These are phyloP conservation scores for Schrankia costaestrigalis DNA, from an alignment of 2,888 invertebrate species.

Conservation along the genomic window DNA sequence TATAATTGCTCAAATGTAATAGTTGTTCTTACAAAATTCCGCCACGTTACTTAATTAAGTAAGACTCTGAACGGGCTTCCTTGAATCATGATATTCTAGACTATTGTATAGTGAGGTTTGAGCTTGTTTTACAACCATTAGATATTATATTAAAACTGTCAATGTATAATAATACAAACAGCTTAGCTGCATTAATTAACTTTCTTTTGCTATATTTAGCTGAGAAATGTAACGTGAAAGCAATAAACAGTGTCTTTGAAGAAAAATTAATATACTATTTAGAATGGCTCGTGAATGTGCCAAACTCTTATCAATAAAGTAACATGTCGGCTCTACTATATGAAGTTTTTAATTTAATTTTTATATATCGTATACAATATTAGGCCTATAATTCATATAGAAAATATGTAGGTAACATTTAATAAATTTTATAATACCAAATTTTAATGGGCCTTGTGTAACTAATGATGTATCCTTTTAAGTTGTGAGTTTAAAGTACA, in stretches of 20 bases:
- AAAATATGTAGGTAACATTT: constrained; percentile 21
- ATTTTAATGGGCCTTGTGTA: constrained; percentile 30
- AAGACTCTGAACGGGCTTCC: constrained; percentile 65
- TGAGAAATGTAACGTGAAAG: constrained; percentile 22
- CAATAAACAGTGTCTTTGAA: constrained; percentile 37
- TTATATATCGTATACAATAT: constrained; percentile 26
- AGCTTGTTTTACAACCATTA: constrained; percentile 31
- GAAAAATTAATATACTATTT: constrained; percentile 8
- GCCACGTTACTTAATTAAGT: constrained; percentile 47
- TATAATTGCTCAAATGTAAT: constrained; percentile 67
- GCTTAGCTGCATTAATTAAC: constrained; percentile 13
- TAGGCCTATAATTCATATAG: constrained; percentile 25
- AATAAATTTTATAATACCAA: constrained; percentile 32
- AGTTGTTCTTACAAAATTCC: constrained; percentile 35
- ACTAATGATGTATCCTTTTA: constrained; percentile 39
- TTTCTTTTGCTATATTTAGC: constrained; percentile 20
- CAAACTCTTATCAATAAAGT: constrained; percentile 22
- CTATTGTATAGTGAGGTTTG: constrained; percentile 27
- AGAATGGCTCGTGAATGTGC: constrained; percentile 25
- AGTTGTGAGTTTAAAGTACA: constrained; percentile 74
- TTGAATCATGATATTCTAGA: constrained; percentile 44
- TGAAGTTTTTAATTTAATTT: constrained; percentile 19
- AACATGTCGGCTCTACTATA: constrained; percentile 20
- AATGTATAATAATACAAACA: constrained; percentile 1
- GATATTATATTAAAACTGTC: constrained; percentile 17